Conservation (phyloP, 2,888 invertebrate genomes). For the Chalcosyrphus nemorum region DNA sequence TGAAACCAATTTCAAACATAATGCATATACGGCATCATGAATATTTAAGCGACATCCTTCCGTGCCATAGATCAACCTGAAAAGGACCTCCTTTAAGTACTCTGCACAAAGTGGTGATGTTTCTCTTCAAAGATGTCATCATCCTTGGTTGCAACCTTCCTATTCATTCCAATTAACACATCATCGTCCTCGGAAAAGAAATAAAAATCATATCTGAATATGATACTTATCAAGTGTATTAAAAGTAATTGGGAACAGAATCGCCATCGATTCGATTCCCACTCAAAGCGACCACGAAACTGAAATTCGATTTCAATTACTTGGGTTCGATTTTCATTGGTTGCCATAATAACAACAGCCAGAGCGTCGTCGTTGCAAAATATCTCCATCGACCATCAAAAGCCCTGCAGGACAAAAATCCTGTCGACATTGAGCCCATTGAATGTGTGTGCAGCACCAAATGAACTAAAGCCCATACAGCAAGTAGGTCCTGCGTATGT, state of each 20-base stretch:
- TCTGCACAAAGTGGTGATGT: no score
- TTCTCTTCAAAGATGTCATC: no score
- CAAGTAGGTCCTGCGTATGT: neutral
- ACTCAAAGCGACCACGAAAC: neutral
- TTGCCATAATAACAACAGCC: neutral
- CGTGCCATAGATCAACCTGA: no score
- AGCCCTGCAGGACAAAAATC: neutral
- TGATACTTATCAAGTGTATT: neutral
- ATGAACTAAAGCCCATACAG: neutral
- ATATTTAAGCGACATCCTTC: no score
- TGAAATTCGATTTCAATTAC: slow-evolving; percentile 48
- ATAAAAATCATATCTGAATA: no score
- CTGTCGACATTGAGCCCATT: neutral
- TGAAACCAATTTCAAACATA: no score
- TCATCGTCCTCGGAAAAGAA: no score
- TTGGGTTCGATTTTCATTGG: slow-evolving; percentile 30
- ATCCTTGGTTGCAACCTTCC: no score
- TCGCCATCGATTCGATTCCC: neutral
- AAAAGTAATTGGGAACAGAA: neutral
- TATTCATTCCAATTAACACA: no score
- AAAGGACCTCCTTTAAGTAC: no score
- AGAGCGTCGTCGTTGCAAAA: neutral
- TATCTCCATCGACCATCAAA: neutral
- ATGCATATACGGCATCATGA: no score
- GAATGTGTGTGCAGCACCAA: neutral